A percentile compares a stretch with the other conserved stretches of the same genome.
These are phyloP conservation scores for Sebastes steindachneri DNA, from an alignment of 2,797 vertebrate genomes.

Conservation along the genomic window DNA sequence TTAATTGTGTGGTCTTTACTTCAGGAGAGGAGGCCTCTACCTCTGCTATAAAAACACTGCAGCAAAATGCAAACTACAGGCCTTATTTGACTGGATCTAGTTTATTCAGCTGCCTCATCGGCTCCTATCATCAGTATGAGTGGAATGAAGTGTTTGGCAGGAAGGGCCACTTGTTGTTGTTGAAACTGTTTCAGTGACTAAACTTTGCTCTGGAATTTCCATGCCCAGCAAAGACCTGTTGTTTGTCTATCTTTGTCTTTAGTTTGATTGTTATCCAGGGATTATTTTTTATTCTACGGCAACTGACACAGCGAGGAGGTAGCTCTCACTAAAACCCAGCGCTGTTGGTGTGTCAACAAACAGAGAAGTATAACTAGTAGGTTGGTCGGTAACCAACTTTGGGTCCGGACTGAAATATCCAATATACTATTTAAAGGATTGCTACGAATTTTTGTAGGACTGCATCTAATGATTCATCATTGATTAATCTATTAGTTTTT, in stretches of 20 bases:
- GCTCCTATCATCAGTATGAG: neutral
- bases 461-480: no score
- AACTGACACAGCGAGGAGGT: neutral
- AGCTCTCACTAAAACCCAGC: no score
- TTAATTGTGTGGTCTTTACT: no score
- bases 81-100: neutral
- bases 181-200: neutral
- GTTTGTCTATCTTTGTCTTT: neutral
- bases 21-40: neutral
- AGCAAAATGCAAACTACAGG: neutral
- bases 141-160: neutral
- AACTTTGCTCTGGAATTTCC: neutral
- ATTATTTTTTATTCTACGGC: neutral
- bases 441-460: fast-evolving
- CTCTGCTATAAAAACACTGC: neutral
- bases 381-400: no score
- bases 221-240: neutral
- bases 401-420: no score
- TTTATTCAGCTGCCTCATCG: neutral
- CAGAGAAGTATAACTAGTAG: no score
- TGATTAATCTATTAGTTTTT: no score
- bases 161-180: neutral
- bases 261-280: neutral
- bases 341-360: no score
- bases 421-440: no score